These are phyloP conservation scores for Pseudomyrmex flavicornis DNA, from an alignment of 1,140 invertebrate genomes.

Conservation along the genomic window DNA sequence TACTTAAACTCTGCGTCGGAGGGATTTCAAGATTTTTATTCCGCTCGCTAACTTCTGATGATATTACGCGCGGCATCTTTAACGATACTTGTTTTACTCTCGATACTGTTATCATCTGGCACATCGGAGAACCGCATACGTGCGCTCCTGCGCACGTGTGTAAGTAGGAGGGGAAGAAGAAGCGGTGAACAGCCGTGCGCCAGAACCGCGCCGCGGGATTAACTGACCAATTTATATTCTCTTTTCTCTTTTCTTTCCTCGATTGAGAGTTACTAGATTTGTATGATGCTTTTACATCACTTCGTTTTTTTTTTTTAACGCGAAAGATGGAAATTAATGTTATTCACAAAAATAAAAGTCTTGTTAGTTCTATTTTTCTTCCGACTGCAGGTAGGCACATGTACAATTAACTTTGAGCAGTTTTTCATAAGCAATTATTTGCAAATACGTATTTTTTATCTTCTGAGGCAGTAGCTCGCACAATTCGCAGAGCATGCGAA, in stretches of 20 bases:
- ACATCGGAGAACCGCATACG: conserved; percentile 27
- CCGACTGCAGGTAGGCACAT: too few species aligned
- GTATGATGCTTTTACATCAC: conserved; percentile 30
- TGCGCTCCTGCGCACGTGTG: conserved; percentile 42
- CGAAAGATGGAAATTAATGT: background rate
- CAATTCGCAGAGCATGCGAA: conserved; percentile 1
- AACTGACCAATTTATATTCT: conserved; percentile 46
- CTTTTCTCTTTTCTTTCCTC: background rate
- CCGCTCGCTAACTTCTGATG: conserved; percentile 10
- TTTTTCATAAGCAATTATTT: background rate
- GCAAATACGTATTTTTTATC: conserved; percentile 14
- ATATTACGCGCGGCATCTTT: conserved; percentile 26
- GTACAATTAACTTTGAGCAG: too few species aligned
- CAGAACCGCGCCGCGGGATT: conserved; percentile 42
- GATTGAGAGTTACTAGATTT: conserved; percentile 35
- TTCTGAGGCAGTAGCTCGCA: background rate
- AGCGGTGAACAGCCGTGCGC: conserved; percentile 42
- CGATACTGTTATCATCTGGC: conserved; percentile 52
- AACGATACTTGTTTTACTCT: conserved; percentile 53
- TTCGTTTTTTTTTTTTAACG: background rate
- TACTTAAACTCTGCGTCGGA: background rate
- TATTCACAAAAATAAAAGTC: background rate
- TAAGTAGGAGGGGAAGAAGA: conserved; percentile 51
- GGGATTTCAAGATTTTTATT: conserved; percentile 7
- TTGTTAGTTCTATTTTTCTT: too few species aligned